Evolutionary conservation across 2,797 vertebrate species (phyloP), one percentile per base, ranked within the genome.

Genomic region (Neosilurus hyrtlii): DNA sequence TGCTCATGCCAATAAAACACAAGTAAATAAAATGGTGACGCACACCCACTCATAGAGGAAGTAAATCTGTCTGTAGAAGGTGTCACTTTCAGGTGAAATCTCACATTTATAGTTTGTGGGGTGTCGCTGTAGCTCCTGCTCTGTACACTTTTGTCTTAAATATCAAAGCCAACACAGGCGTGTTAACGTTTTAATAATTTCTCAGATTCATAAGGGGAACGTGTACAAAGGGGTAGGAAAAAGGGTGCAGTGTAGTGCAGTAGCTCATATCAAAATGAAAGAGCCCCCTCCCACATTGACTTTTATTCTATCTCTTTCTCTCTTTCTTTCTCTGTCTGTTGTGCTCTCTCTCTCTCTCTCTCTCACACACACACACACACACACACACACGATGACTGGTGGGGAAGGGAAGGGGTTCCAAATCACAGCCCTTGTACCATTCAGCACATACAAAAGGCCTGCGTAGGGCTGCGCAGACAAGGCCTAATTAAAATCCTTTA

Each of bases 141-240:
- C 95, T 94, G 90, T 95, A 92, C 93, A 94, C 96, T 97, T 98
- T 98, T 98, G 96, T 98, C 95, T 98, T 97, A 97, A 97, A 96
- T 97, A 99, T 97, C 97, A 98, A 98, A 99, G 96, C 92, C 96
- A 93, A 94, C 94, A 91, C 90, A 94, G 94, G 94, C 95, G 91
- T 94, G 96, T 96, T 97, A 96, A 96, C 96, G 96, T 96, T 98
- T 97, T 95, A 97, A 96, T 96, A 96, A 96, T 96, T 97, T 95
- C 95, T 94, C 94, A 95, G 94, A 90, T 93, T 94, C 93, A 94
- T 95, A 96, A 92, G 93, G 93, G 92, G 91, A 95, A 92, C 92
- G 94, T 86, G 89, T 92, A 94, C 92, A 93, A 94, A 93, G 94
- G 94, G 80, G 70, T 76, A 67, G 87, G 82, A 70, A 54, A 72